These are phyloP conservation scores for Prunella strophiata DNA, from an alignment of 2,797 vertebrate species.

Conservation along the genomic window DNA sequence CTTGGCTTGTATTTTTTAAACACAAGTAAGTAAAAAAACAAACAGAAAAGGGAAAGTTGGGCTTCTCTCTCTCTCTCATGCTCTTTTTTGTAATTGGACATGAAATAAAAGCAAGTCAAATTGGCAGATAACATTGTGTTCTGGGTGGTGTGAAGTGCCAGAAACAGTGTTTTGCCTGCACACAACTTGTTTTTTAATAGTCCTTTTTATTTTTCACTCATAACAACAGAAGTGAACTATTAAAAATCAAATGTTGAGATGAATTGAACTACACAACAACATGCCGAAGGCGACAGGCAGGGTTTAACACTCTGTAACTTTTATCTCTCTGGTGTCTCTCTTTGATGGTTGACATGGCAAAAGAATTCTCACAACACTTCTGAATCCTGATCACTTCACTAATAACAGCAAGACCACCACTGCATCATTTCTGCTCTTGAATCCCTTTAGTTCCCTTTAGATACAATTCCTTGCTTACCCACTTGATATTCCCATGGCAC, in stretches of 20 bases:
- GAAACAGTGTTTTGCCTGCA: conserved; percentile 2
- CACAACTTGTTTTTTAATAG: conserved; percentile 51
- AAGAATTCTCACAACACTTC: conserved; percentile 24
- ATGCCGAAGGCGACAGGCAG: conserved; percentile 9
- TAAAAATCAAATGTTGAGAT: conserved; percentile 62
- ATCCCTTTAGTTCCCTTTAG: neutral
- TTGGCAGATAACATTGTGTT: conserved; percentile 33
- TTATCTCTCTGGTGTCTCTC: conserved; percentile 41
- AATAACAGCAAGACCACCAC: neutral
- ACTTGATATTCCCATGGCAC: neutral
- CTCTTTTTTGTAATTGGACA: conserved; percentile 36
- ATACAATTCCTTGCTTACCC: neutral
- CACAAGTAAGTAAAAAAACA: neutral
- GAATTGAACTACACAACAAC: conserved; percentile 67
- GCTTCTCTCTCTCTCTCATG: neutral
- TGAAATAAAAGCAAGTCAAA: conserved; percentile 60
- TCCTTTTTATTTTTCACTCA: conserved; percentile 43
- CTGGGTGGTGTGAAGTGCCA: conserved; percentile 17
- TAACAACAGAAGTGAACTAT: conserved; percentile 45
- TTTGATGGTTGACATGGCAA: conserved; percentile 52
- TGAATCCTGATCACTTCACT: conserved; percentile 30
- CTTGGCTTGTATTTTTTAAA: conserved; percentile 15
- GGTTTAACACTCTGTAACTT: conserved; percentile 41
- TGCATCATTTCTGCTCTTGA: neutral
- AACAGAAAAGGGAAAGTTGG: neutral